Base-by-base conservation (phyloP, 2,797 vertebrate species). In the Xiphophorus birchmanni region DNA sequence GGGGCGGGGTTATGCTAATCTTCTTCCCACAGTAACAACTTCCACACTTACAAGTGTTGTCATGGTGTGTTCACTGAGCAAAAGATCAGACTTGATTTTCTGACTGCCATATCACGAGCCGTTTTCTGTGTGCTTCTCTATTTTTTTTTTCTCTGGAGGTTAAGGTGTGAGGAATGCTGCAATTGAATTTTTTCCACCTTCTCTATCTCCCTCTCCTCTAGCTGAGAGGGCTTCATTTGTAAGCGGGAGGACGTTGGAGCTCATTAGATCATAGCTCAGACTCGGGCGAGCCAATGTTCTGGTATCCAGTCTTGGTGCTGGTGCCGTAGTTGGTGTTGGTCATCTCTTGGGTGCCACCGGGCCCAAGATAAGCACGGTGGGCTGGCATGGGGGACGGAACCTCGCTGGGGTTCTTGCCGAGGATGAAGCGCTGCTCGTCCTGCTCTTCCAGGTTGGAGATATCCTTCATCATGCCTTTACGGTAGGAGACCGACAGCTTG, bases 381-480 rank as follows among this genome's bases (percentile, higher is more conserved):
- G 96, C 91, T 12, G 99, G 99, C 97, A 98, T 98, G 15, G 99
- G 99, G 44, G 99, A 99, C 0, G 98, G 98, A 0, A 96, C 95
- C 94, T 99, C 97, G 0, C 96, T 97, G 86, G 97, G 97, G 89
- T 96, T 97, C 93, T 99, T 99, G 91, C 96, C 95, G 84, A 99
- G 96, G 92, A 99, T 99, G 94, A 99, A 99, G 83, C 99, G 97
- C 4, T 99, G 99, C 94, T 99, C 98, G 0, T 99, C 98, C 0
- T 97, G 97, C 88, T 99, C 98, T 81, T 99, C 99, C 83, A 99
- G 88, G 93, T 97, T 99, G 91, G 99, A 99, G 83, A 99, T 97
- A 93, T 99, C 98, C 93, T 99, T 99, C 96, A 98, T 98, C 97
- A 99, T 98, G 79, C 98, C 98, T 84, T 99, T 98, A 85, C 98